Evolutionary conservation across 53 echinoderm and acorn worm genomes (phyloP).

Genomic region (Henricia sp.): DNA sequence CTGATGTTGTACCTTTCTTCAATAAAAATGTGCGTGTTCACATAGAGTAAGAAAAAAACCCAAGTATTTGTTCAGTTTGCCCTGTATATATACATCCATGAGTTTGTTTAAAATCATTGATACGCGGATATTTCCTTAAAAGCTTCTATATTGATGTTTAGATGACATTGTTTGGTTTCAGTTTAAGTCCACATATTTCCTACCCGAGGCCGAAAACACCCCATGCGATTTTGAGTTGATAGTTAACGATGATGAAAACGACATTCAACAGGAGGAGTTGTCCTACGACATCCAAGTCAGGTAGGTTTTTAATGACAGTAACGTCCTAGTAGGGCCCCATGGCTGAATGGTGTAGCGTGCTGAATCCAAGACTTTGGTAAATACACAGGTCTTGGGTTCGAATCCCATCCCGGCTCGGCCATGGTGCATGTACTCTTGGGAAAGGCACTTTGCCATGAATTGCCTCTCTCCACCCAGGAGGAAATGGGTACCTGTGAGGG

Average conservation of each 20-base stretch:
- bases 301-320: no score
- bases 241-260: slow-evolving; percentile 55
- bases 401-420: no score
- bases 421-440: no score
- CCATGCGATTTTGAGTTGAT: slow-evolving; percentile 69
- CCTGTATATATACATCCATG: neutral
- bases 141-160: neutral
- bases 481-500: no score
- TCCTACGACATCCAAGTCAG: slow-evolving; percentile 16
- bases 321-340: no score
- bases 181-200: slow-evolving; percentile 32
- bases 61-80: neutral
- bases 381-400: no score
- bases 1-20: no score
- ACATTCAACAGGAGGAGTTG: neutral
- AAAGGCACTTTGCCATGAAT: no score
- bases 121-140: neutral
- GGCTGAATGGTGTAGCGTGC: no score
- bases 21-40: neutral
- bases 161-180: neutral
- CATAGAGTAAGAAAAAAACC: neutral
- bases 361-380: no score
- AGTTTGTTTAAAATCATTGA: neutral
- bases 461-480: no score
- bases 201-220: slow-evolving; percentile 29